A percentile compares a stretch with the other conserved stretches of the same genome.
phyloP scores from a whole-genome alignment of 1,140 invertebrate species.

The Camponotus pennsylvanicus region DNA sequence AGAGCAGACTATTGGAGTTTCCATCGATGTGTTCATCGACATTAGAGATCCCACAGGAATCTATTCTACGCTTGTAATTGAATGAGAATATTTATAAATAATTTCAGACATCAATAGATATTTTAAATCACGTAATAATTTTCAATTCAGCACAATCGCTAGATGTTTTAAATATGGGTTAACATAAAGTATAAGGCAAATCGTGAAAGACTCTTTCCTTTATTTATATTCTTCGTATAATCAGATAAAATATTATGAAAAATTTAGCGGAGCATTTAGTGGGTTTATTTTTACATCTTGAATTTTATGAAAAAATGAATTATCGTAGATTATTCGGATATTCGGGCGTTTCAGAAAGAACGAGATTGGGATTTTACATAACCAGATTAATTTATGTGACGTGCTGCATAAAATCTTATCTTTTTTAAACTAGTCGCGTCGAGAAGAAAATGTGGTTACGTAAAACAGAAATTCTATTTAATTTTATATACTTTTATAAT shows the following conservation, averaged over 20 bases:
- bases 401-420: slow-evolving; percentile 21
- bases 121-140: not conserved
- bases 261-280: not conserved
- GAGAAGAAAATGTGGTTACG: slow-evolving; percentile 18
- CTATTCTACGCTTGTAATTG: slow-evolving; percentile 45
- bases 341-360: not conserved
- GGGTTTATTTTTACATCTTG: slow-evolving; percentile 20
- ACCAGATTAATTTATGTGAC: slow-evolving; percentile 45
- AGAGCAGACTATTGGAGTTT: slow-evolving; percentile 36
- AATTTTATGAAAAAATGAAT: slow-evolving; percentile 20
- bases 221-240: not conserved
- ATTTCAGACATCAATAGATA: not conserved
- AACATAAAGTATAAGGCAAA: not conserved
- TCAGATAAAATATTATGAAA: not conserved
- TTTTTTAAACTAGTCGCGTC: slow-evolving; percentile 24
- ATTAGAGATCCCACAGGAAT: slow-evolving; percentile 40
- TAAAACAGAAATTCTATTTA: slow-evolving; percentile 24
- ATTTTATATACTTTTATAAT: slow-evolving; percentile 23
- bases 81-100: slow-evolving; percentile 26
- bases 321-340: slow-evolving; percentile 32
- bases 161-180: not conserved
- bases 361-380: slow-evolving; percentile 32
- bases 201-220: not conserved
- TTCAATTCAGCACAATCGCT: too few relatives aligned
- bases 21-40: slow-evolving; percentile 48